These are phyloP conservation scores for Thera obeliscata DNA, from an alignment of 2,888 invertebrate genomes.

Conservation along the genomic window DNA sequence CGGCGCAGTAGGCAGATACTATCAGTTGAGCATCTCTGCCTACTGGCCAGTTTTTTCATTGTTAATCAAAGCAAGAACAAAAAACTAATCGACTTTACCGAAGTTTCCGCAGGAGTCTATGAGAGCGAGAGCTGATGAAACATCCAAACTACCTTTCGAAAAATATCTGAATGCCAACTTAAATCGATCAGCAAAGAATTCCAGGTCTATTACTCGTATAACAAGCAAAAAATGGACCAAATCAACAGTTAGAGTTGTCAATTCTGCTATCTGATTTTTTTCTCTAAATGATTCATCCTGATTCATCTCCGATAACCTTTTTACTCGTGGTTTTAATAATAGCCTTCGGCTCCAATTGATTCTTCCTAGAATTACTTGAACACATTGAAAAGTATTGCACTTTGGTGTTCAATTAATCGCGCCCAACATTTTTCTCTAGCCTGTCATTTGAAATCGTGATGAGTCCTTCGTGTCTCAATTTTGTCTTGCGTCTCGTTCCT, in stretches of 20 bases:
- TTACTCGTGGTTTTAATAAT: slow-evolving; percentile 15
- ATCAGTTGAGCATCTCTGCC: no score
- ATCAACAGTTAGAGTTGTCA: slow-evolving; percentile 31
- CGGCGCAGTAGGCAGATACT: no score
- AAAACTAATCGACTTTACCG: no score
- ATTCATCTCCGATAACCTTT: slow-evolving; percentile 33
- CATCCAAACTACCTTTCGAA: background rate
- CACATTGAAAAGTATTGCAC: slow-evolving; percentile 17
- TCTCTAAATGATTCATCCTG: slow-evolving; percentile 33
- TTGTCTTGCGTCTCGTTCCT: slow-evolving; percentile 48
- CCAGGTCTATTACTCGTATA: slow-evolving; percentile 2
- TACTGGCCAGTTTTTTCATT: no score
- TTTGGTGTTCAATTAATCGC: slow-evolving; percentile 36
- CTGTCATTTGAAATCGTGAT: slow-evolving; percentile 53
- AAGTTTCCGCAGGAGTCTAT: no score
- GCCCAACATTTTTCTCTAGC: slow-evolving; percentile 37
- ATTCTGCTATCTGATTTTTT: slow-evolving; percentile 29
- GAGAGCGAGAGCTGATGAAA: no score
- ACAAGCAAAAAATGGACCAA: slow-evolving; percentile 29
- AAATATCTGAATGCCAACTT: background rate
- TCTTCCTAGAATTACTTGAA: slow-evolving; percentile 14
- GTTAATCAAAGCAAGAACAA: no score
- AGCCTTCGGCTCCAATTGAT: slow-evolving; percentile 11
- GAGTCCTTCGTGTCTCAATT: slow-evolving; percentile 47
- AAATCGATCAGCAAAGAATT: slow-evolving; percentile 27